Percentiles rank a stretch among this genome's conserved stretches.
phyloP scores from a whole-genome alignment of 2,888 invertebrate species.

The Ametastegia equiseti region DNA sequence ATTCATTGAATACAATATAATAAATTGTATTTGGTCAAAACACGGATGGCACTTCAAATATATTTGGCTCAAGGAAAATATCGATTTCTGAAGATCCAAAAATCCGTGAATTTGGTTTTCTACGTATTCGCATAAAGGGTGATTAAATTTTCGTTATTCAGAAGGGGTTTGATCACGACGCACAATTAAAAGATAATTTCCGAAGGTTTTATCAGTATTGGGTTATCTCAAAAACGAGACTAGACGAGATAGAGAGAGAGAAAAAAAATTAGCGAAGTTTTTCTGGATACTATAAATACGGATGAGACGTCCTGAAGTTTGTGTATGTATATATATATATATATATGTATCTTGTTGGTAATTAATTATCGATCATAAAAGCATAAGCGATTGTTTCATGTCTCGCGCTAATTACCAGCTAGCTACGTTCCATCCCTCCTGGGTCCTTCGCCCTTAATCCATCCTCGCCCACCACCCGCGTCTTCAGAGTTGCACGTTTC shows the following conservation, averaged over 20 bases:
- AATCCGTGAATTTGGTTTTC: no score
- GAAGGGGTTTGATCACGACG: neutral
- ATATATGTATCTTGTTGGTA: neutral
- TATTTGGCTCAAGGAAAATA: no score
- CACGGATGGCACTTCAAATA: no score
- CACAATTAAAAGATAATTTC: neutral
- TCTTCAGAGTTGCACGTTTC: neutral
- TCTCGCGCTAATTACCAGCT: slow-evolving; percentile 30
- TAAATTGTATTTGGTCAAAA: no score
- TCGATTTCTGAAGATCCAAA: no score
- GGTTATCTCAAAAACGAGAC: neutral
- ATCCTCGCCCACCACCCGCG: no score
- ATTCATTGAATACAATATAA: no score
- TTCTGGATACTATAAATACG: no score
- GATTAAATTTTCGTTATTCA: neutral
- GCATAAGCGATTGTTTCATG: slow-evolving; percentile 25
- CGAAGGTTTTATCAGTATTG: neutral
- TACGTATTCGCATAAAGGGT: no score
- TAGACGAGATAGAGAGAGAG: no score
- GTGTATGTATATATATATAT: neutral
- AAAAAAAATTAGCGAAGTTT: no score
- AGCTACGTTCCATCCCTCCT: neutral
- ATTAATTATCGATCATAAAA: slow-evolving; percentile 41
- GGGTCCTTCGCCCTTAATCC: slow-evolving; percentile 1
- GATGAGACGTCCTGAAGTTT: no score